Evolutionary conservation across 2,888 invertebrate genomes (phyloP), one percentile per base, ranked within the genome.

Genomic region (Ectropis crepuscularia): DNA sequence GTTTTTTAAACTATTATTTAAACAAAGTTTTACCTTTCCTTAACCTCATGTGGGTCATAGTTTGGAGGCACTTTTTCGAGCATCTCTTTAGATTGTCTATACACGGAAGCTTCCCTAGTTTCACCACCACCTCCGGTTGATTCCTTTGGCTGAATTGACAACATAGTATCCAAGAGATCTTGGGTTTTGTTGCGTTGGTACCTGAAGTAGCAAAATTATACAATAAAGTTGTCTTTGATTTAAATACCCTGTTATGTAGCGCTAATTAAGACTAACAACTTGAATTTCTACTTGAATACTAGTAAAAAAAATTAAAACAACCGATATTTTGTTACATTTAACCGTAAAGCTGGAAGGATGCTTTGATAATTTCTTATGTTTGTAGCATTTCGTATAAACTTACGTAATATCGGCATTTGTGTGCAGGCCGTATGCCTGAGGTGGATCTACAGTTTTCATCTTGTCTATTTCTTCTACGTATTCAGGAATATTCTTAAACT

Each of bases 391-490:
- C 4, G n/a, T 28, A 1, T 28, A 2, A 38, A 81, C 89, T 93
- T 85, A 96, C 95, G 97, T 97, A 59, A 98, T 98, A 83, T 98
- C 97, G 42, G 98, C 98, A 90, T 98, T 98, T 0, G 96, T 94
- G 87, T 98, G 98, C 67, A 98, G 93, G 1, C 98, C 98, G 77
- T 98, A 98, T 1, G 96, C 97, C 85, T 97, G 96, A 0, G 98
- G 98, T 1, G 97, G 96, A 90, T 98, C 98, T 6, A 95, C 93
- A 0, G 94, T 86, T 10, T 95, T 94, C 94, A 98, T 95, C 54
- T 93, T 94, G 9, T 97, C 96, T 68, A 98, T 96, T 70, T 94
- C 95, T 50, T 94, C 93, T 57, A 97, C 74, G 79, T 96, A 97
- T 41, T 97, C 96, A 0, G 94, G 93, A 47, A 96, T 94, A 67